These are phyloP conservation scores for Butorides virescens DNA, from an alignment of 2,113 vertebrate species.

Conservation along the genomic window DNA sequence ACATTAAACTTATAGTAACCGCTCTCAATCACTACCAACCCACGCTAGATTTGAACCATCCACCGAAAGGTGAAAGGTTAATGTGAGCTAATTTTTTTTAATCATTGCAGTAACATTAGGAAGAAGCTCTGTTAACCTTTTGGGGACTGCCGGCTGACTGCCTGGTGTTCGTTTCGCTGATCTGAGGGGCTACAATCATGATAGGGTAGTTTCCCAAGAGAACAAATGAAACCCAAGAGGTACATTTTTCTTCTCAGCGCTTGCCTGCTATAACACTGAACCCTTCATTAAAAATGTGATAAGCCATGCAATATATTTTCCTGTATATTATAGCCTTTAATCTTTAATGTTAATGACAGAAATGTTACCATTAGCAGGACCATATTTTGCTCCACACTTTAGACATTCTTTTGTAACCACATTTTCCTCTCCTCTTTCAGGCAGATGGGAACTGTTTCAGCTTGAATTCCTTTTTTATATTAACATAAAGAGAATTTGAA, in stretches of 20 bases:
- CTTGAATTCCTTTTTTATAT: constrained; percentile 44
- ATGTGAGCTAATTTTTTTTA: constrained; percentile 40
- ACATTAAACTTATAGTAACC: neutral
- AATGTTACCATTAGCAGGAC: constrained; percentile 13
- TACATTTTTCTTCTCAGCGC: constrained; percentile 48
- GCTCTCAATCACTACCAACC: neutral
- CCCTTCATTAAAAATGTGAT: constrained; percentile 58
- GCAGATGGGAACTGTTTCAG: constrained; percentile 69
- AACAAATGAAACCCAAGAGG: constrained; percentile 66
- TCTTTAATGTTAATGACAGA: constrained; percentile 47
- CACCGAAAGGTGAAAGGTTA: constrained; percentile 21
- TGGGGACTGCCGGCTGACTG: constrained; percentile 43
- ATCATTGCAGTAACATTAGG: constrained; percentile 52
- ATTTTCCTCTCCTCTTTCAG: constrained; percentile 2
- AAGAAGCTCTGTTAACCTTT: constrained; percentile 63
- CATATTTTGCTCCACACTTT: constrained; percentile 7
- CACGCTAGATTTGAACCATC: constrained; percentile 37
- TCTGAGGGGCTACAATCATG: constrained; percentile 7
- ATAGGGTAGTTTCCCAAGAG: constrained; percentile 47
- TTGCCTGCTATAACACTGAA: constrained; percentile 37
- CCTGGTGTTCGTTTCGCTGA: constrained; percentile 52
- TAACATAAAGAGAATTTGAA: constrained; percentile 39
- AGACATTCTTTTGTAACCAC: constrained; percentile 10
- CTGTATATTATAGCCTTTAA: constrained; percentile 47
- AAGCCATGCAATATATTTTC: constrained; percentile 52